These are phyloP conservation scores for Cheirogaleus medius DNA, from an alignment of 2,113 vertebrate genomes.

Conservation along the genomic window DNA sequence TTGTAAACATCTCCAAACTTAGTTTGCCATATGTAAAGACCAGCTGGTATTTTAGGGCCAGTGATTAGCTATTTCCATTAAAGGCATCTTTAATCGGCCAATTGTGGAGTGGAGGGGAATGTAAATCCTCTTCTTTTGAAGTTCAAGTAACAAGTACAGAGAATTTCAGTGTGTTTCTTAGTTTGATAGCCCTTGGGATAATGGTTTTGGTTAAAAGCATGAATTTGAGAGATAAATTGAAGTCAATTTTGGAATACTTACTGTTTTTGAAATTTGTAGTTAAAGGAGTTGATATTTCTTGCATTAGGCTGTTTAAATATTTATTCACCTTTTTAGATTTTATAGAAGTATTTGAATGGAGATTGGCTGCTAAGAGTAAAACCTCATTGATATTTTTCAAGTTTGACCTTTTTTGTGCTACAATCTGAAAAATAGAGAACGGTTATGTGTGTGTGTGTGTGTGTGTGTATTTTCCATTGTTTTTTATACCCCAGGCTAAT, in stretches of 20 bases:
- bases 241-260: conserved; percentile 11
- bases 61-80: not conserved
- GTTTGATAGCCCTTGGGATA: not conserved
- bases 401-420: not conserved
- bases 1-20: not conserved
- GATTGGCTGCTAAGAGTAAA: not conserved
- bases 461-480: not conserved
- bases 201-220: not conserved
- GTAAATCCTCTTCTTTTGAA: not conserved
- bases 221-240: not conserved
- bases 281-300: not conserved
- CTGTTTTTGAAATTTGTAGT: conserved; percentile 5
- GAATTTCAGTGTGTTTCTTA: not conserved
- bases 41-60: not conserved
- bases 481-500: not conserved
- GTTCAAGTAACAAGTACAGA: not conserved
- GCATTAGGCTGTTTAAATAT: not conserved
- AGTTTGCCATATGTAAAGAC: not conserved
- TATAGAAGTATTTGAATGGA: not conserved
- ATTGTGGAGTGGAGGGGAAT: not conserved
- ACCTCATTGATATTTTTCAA: not conserved
- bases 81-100: not conserved
- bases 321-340: not conserved
- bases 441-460: not conserved
- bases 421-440: not conserved